Evolutionary conservation across 2,888 invertebrate species (phyloP).

Genomic region (Teinopalpus imperialis): DNA sequence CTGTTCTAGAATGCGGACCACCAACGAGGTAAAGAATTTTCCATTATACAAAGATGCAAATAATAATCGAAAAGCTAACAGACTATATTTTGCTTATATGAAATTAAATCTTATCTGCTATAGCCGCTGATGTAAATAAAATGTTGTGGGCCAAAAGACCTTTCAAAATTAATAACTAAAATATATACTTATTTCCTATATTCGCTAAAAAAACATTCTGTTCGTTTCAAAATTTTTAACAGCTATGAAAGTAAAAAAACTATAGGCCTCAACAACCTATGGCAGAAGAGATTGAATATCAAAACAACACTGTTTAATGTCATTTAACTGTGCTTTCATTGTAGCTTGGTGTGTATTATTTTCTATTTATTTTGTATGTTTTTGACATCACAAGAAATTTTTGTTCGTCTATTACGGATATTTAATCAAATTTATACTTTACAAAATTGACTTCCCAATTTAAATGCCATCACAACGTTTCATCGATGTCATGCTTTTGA

Average conservation of each 20-base stretch:
- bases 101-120: slow-evolving; percentile 9
- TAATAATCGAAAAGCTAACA: no score
- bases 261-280: no score
- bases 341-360: slow-evolving; percentile 60
- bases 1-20: slow-evolving; percentile 82
- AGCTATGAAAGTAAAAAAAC: no score
- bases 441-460: neutral
- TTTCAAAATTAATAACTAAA: no score
- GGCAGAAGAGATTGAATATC: slow-evolving; percentile 4
- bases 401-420: slow-evolving; percentile 15
- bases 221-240: no score
- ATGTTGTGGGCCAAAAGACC: no score
- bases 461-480: neutral
- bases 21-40: slow-evolving; percentile 82
- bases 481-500: slow-evolving; percentile 21
- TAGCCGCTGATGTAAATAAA: no score
- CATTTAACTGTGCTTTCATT: slow-evolving; percentile 66
- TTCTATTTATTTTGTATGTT: slow-evolving; percentile 26
- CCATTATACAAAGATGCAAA: slow-evolving; percentile 12
- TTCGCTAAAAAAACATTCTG: no score
- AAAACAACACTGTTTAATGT: neutral
- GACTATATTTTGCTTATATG: neutral
- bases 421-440: neutral
- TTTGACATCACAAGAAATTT: slow-evolving; percentile 22
- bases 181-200: no score